Evolutionary conservation across 2,888 invertebrate genomes (phyloP), one percentile per base, ranked within the genome.

Genomic region (Xestia sexstrigata): DNA sequence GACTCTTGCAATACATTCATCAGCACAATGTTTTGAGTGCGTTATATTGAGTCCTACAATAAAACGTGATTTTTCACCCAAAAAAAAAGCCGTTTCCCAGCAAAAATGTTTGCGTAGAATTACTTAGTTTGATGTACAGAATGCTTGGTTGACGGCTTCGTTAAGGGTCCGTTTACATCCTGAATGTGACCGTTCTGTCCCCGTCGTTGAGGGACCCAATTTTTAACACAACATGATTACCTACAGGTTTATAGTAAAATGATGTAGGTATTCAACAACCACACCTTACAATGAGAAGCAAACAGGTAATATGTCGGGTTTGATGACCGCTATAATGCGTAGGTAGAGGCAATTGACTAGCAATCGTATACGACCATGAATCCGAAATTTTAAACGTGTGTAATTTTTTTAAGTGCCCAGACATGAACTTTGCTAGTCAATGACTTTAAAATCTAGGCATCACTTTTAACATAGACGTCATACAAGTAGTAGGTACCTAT

Each of bases 311-410:
- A 66, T 70, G 30, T 70, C 49, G 70, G 63, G 83, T 72, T 66
- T 70, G 83, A 67, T 60, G 87, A 86, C 87, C 83, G 71, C 58
- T 55, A 60, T 5, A 67, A 60, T 75, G 87, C 84, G 83, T 84
- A 83, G 83, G 83, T n/a, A 60, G 82, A 77, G 68, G 86, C 74
- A 79, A 83, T 84, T 84, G 74, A 70, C 84, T 74, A 42, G 66
- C 49, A 30, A 74, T 62, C 73, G 49, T n/a, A 26, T 77, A 42
- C 70, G 70, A 85, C 65, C 67, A 85, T 63, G 66, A 73, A 58
- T 66, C 49, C 6, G 58, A 73, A 62, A 20, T 58, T 67, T 55
- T 73, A n/a, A 80, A 73, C 30, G 13, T 69, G 23, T 49, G 63
- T 70, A 78, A 5, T 45, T 81, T 78, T n/a, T 76, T 74, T 62